phyloP scores from a whole-genome alignment of 64 coral and sea anemone genomes.

The Hydrozoanthus tunicans region DNA sequence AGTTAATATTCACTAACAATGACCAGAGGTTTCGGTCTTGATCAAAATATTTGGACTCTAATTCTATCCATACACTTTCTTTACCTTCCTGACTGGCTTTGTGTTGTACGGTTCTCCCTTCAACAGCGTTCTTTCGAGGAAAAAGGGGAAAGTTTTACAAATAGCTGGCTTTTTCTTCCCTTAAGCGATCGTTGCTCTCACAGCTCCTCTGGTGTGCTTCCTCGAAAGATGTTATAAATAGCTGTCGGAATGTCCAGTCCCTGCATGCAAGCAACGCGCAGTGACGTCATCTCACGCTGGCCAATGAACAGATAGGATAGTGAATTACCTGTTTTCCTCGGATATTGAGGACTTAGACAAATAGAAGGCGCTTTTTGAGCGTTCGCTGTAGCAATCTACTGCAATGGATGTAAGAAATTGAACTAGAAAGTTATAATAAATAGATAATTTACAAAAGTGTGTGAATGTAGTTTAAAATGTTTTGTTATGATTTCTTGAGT shows the following conservation, averaged over 20 bases:
- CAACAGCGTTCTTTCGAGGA: neutral
- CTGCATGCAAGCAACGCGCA: constrained; percentile 11
- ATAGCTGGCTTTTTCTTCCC: neutral
- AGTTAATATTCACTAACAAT: neutral
- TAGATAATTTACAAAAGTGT: too few species aligned
- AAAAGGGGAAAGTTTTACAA: neutral
- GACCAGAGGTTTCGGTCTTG: neutral
- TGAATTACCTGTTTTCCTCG: too few species aligned
- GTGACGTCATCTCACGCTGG: constrained; percentile 14
- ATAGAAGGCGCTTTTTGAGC: too few species aligned
- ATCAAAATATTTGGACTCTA: too few species aligned
- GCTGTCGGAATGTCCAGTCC: neutral
- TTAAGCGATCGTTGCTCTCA: neutral
- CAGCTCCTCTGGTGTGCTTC: constrained; percentile 1
- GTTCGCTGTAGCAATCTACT: too few species aligned
- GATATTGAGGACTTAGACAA: too few species aligned
- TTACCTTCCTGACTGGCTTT: neutral
- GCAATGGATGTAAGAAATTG: too few species aligned
- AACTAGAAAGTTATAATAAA: too few species aligned
- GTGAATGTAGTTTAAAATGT: too few species aligned
- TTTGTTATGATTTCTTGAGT: too few species aligned
- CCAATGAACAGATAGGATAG: neutral
- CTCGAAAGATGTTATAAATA: constrained; percentile 12
- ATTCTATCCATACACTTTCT: neutral
- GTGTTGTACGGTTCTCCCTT: neutral